These are phyloP conservation scores for Cisticola juncidis DNA, from an alignment of 2,113 vertebrate genomes.

Conservation along the genomic window DNA sequence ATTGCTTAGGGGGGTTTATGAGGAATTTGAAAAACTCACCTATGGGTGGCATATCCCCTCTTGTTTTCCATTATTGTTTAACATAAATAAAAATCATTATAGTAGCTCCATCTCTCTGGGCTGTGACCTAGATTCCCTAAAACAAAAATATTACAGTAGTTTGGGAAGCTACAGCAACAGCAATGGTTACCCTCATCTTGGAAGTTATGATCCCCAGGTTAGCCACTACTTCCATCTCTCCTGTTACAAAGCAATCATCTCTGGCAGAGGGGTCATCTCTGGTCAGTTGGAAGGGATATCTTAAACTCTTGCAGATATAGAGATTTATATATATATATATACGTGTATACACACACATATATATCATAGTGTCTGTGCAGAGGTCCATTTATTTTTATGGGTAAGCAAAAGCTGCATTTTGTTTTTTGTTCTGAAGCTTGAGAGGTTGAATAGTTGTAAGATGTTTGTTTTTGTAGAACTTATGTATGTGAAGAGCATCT, in stretches of 20 bases:
- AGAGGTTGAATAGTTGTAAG: neutral
- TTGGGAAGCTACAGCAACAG: neutral
- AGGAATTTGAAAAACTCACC: neutral
- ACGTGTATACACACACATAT: accelerated
- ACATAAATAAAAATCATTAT: neutral
- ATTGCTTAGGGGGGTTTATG: neutral
- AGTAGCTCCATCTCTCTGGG: neutral
- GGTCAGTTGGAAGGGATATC: accelerated
- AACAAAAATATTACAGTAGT: neutral
- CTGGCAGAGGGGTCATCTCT: neutral
- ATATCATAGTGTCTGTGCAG: neutral
- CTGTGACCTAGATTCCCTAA: neutral
- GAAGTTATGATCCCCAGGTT: neutral
- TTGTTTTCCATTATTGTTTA: neutral
- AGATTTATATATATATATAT: neutral
- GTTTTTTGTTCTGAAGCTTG: neutral
- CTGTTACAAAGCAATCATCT: neutral
- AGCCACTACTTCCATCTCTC: neutral
- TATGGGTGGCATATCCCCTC: neutral
- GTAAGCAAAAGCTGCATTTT: neutral
- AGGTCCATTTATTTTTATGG: neutral
- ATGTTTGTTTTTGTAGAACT: neutral
- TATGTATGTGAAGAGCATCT: neutral
- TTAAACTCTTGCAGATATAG: neutral
- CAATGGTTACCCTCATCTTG: neutral